Evolutionary conservation across 2,113 vertebrate genomes (phyloP).

Genomic region (Meriones unguiculatus): DNA sequence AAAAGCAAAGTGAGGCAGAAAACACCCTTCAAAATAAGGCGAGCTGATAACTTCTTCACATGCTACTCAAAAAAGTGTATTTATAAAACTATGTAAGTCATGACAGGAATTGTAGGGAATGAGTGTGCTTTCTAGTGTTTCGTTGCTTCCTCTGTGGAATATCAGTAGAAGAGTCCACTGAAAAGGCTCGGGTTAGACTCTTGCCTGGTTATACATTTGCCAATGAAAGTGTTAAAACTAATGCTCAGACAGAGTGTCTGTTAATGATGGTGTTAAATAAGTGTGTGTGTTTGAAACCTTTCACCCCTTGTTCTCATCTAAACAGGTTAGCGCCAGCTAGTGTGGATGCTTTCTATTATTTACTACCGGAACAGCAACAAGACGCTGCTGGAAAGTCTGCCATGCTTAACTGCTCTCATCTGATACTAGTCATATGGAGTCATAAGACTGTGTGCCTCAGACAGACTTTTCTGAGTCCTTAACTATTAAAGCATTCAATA

Average conservation of each 20-base stretch:
- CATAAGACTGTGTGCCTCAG: background rate
- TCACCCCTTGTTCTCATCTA: background rate
- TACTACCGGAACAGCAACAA: background rate
- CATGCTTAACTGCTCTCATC: background rate
- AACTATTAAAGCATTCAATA: background rate
- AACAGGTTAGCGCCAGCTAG: background rate
- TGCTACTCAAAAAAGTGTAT: slow-evolving; percentile 64
- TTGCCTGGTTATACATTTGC: background rate
- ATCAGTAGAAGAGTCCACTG: background rate
- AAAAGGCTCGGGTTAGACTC: background rate
- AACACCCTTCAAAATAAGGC: slow-evolving; percentile 69
- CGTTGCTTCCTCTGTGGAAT: background rate
- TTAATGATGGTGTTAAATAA: slow-evolving; percentile 45
- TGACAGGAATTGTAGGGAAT: slow-evolving; percentile 43
- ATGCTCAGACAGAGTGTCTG: background rate
- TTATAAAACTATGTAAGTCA: slow-evolving; percentile 49
- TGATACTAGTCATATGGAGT: background rate
- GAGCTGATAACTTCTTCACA: slow-evolving; percentile 67
- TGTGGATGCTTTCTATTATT: background rate
- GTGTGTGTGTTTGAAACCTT: slow-evolving; percentile 8
- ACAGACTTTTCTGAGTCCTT: background rate
- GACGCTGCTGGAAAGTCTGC: background rate
- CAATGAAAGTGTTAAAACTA: slow-evolving; percentile 1
- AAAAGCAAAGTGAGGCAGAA: slow-evolving; percentile 80
- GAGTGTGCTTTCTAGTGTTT: background rate